Conservation (phyloP, 2,797 vertebrate genomes). For the Sciurus carolinensis region DNA sequence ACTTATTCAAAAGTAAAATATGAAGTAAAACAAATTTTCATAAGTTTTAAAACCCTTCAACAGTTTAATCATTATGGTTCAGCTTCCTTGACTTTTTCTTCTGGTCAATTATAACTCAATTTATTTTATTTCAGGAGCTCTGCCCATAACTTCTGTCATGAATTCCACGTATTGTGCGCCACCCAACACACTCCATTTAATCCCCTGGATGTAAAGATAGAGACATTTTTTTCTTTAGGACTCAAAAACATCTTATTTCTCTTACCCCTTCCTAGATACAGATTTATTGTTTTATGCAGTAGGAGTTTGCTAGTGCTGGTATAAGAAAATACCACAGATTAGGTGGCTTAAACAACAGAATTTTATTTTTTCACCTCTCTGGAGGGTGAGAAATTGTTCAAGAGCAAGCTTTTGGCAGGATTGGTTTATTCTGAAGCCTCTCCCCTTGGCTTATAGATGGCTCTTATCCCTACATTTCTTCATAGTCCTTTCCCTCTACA, state of each 20-base stretch:
- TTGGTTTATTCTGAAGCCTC: background rate
- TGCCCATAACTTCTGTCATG: background rate
- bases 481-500: background rate
- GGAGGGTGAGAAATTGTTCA: background rate
- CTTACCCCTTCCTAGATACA: background rate
- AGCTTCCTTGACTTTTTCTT: background rate
- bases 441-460: background rate
- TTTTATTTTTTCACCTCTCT: background rate
- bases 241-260: background rate
- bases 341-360: background rate
- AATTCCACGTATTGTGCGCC: background rate
- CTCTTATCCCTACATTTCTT: background rate
- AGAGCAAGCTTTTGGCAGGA: background rate
- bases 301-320: background rate
- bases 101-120: no score
- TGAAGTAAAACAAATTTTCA: background rate
- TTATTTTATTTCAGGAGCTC: background rate
- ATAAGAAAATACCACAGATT: background rate
- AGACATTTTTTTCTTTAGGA: background rate
- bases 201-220: background rate
- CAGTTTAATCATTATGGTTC: background rate
- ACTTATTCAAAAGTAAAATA: background rate
- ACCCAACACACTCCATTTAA: background rate
- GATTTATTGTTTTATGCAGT: background rate
- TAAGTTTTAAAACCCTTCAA: no score